These are phyloP conservation scores for Leptothorax acervorum DNA, from an alignment of 2,888 invertebrate species.

Conservation along the genomic window DNA sequence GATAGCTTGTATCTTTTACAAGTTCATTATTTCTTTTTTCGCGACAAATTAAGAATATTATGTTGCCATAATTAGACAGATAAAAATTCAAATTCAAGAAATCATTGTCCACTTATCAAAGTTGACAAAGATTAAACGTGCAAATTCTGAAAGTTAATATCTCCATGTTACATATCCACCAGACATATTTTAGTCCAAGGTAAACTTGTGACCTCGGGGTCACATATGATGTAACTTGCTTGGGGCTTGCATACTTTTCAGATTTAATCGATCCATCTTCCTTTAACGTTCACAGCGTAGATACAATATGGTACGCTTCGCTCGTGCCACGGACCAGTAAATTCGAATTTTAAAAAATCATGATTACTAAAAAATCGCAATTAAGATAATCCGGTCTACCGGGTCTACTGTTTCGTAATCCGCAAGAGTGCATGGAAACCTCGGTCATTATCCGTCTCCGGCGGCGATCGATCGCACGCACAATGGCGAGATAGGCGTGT, in stretches of 20 bases:
- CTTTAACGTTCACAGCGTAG: not conserved
- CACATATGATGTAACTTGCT: constrained; percentile 36
- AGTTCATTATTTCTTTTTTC: not conserved
- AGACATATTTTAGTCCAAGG: not conserved
- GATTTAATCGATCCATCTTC: not conserved
- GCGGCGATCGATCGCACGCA: not conserved
- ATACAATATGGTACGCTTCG: not conserved
- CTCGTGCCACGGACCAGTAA: not conserved
- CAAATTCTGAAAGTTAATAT: not conserved
- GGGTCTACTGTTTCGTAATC: not conserved
- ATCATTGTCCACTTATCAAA: not conserved
- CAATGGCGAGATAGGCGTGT: constrained; percentile 23
- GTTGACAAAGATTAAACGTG: not conserved
- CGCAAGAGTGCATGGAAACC: not conserved
- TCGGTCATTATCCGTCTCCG: not conserved
- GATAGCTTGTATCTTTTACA: not conserved
- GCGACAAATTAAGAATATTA: not conserved
- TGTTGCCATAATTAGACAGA: not conserved
- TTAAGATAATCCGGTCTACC: not conserved
- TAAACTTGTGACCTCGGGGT: not conserved
- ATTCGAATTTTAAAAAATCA: not conserved
- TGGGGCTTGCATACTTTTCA: not conserved
- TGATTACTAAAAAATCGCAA: not conserved
- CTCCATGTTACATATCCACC: not conserved
- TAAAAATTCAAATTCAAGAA: not conserved